These are phyloP conservation scores for Punctoribates punctum DNA, from an alignment of 2,888 invertebrate species.

Conservation along the genomic window DNA sequence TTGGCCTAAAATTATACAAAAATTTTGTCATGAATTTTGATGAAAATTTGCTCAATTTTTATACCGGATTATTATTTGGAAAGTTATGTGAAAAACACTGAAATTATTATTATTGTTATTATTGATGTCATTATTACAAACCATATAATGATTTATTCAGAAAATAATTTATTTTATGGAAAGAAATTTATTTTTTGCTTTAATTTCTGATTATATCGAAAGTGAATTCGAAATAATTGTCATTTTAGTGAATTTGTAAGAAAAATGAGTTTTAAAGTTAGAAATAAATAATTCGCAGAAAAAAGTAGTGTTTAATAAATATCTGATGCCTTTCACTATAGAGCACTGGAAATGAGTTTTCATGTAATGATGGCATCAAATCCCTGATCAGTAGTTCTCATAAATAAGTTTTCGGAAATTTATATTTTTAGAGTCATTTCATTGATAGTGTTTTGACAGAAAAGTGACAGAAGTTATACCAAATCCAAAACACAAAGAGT, in stretches of 20 bases:
- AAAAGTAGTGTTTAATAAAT: no score
- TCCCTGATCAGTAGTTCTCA: background rate
- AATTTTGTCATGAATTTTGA: background rate
- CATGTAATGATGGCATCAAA: conserved; percentile 13
- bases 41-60: background rate
- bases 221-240: background rate
- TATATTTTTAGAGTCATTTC: no score
- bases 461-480: no score
- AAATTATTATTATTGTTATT: background rate
- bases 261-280: no score
- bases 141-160: background rate
- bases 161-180: background rate
- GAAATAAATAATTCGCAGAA: no score
- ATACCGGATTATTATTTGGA: background rate
- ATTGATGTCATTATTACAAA: background rate
- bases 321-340: no score
- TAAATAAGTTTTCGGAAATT: no score
- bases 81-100: background rate
- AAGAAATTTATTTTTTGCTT: background rate
- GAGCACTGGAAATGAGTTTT: background rate
- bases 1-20: no score
- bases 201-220: background rate
- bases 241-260: no score
- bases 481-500: no score
- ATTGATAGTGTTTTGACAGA: no score